Evolutionary conservation across 2,888 invertebrate genomes (phyloP).

Genomic region (Melitaea athalia): DNA sequence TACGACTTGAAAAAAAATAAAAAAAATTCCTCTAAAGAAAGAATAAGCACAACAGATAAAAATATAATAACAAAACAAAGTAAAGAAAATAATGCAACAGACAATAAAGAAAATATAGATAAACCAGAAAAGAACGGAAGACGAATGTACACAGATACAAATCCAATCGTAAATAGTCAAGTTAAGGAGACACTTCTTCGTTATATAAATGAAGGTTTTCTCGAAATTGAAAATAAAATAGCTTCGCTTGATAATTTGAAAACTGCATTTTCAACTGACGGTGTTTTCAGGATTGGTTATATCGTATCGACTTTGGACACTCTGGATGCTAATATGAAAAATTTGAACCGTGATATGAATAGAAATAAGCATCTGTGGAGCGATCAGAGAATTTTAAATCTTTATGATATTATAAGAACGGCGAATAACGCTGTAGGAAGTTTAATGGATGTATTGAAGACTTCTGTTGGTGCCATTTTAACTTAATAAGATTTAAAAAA

Average conservation of each 20-base stretch:
- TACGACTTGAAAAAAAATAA: background rate
- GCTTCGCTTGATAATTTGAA: conserved; percentile 44
- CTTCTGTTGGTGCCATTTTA: conserved; percentile 28
- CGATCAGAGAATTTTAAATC: conserved; percentile 47
- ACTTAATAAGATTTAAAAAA: background rate
- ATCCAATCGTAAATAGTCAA: conserved; percentile 31
- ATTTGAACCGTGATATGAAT: conserved; percentile 47
- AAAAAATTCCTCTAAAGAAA: background rate
- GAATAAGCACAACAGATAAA: background rate
- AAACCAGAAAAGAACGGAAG: background rate
- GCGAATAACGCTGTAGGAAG: conserved; percentile 44
- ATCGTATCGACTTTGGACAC: conserved; percentile 56
- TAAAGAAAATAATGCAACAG: background rate
- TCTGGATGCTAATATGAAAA: conserved; percentile 48
- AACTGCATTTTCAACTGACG: conserved; percentile 40
- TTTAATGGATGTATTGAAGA: conserved; percentile 45
- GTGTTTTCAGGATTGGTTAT: conserved; percentile 54
- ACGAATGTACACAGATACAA: background rate
- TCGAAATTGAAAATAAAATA: conserved; percentile 49
- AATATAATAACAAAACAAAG: background rate
- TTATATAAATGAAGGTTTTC: conserved; percentile 48
- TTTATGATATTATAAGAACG: conserved; percentile 51
- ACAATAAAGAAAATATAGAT: background rate
- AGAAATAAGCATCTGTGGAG: conserved; percentile 43
- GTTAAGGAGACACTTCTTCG: conserved; percentile 49